Base-by-base conservation (phyloP, 2,888 invertebrate species). In the Cetonia aurata region DNA sequence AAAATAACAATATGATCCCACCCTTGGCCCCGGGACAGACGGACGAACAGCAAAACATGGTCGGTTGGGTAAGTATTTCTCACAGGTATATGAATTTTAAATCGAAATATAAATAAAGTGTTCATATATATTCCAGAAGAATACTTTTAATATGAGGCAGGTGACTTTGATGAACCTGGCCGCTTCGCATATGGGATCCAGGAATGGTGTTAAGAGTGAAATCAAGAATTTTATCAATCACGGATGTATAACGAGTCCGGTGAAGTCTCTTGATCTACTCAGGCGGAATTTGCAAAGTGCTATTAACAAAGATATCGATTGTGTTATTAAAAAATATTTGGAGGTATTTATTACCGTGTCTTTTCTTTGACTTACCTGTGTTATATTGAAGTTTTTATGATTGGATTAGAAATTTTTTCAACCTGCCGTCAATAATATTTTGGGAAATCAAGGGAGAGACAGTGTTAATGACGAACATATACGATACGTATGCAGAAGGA, bases 261-360 rank as follows among this genome's bases (percentile, higher is more conserved):
- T 90, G 59, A 92, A 92, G 81, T 93, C 93, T 0, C 82, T 94
- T 73, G 93, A 94, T 80, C 86, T 93, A 78, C 82, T 94, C 53
- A 83, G 94, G 59, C 91, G 91, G 82, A 93, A 92, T 76, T 86
- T 94, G 79, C 94, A 94, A 84, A 89, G 89, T 73, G 89, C 89
- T 57, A 92, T 94, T 46, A 93, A 93, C 77, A 90, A 91, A 80
- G 94, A 94, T 79, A 92, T 94, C 78, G 91, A 93, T 84, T 88
- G 88, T 82, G 89, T 94, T 60, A 89, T 94, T 72, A 91, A 91
- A 78, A 92, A 91, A 80, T 94, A 94, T 84, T 85, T 93, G 71
- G 92, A 93, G 84, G 93, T 92, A 81, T 78, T 82, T 73, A 42
- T 25, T n/a, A 50, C 4, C 4, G 60, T 55, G 59, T 71, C 33